Percentiles rank a stretch among this genome's conserved stretches.
These are phyloP conservation scores for Nixonia krombeini DNA, from an alignment of 1,140 invertebrate species.

Conservation along the genomic window DNA sequence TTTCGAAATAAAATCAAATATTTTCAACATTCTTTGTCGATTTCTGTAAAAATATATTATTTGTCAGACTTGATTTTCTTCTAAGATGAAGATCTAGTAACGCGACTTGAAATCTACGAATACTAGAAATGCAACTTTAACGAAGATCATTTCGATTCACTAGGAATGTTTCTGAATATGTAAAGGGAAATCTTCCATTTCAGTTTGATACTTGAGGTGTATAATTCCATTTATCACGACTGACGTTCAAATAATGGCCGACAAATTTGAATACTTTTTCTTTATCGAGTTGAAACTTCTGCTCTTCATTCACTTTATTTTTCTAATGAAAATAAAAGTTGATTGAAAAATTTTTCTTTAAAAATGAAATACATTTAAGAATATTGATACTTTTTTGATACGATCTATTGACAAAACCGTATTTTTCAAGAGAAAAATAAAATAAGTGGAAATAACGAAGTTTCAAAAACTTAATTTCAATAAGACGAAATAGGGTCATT, in stretches of 20 bases:
- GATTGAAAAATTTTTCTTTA: no score
- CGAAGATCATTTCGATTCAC: neutral
- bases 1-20: slow-evolving; percentile 14
- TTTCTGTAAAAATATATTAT: slow-evolving; percentile 11
- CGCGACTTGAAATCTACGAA: slow-evolving; percentile 12
- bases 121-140: slow-evolving; percentile 16
- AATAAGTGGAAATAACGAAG: no score
- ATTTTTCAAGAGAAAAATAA: no score
- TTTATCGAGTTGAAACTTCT: no score
- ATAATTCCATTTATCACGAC: neutral
- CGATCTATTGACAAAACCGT: no score
- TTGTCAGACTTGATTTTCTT: slow-evolving; percentile 3
- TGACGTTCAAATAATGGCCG: neutral
- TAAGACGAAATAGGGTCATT: neutral
- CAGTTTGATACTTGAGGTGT: no score
- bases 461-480: no score
- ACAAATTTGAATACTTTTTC: no score
- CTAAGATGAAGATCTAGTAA: slow-evolving; percentile 16
- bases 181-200: neutral
- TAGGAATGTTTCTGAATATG: slow-evolving; percentile 8
- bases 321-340: no score
- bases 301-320: no score
- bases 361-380: no score
- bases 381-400: no score
- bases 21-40: slow-evolving; percentile 5